A percentile compares a stretch with the other conserved stretches of the same genome.
phyloP scores from a whole-genome alignment of 2,888 invertebrate genomes.

The Aethes cnicana region DNA sequence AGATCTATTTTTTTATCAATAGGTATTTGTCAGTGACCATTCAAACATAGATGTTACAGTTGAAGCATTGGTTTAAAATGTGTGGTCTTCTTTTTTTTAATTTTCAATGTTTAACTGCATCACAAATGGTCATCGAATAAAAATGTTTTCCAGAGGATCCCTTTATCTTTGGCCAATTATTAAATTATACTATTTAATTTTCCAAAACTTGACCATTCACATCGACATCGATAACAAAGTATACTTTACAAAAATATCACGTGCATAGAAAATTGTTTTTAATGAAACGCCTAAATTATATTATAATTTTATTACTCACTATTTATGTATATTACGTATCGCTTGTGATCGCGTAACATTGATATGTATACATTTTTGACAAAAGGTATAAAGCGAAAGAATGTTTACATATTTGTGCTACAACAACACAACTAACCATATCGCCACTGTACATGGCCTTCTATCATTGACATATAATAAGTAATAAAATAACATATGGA shows the following conservation, averaged over 20 bases:
- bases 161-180: neutral
- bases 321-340: conserved; percentile 52
- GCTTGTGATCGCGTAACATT: conserved; percentile 2
- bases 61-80: conserved; percentile 11
- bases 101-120: conserved; percentile 10
- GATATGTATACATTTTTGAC: no score
- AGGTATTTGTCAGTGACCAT: conserved; percentile 13
- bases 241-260: conserved; percentile 17
- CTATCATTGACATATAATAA: no score
- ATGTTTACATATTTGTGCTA: neutral
- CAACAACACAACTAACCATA: neutral
- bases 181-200: neutral
- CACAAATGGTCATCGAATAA: conserved; percentile 6
- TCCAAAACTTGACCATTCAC: neutral
- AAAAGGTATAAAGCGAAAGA: neutral
- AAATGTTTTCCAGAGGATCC: conserved; percentile 17
- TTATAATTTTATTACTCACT: conserved; percentile 48
- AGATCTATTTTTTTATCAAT: neutral
- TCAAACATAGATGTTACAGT: conserved; percentile 13
- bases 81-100: conserved; percentile 15
- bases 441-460: neutral
- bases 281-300: conserved; percentile 44
- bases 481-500: no score
- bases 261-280: conserved; percentile 20
- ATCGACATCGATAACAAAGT: neutral